These are phyloP conservation scores for Balanococcus diminutus DNA, from an alignment of 2,888 invertebrate genomes.

Conservation along the genomic window DNA sequence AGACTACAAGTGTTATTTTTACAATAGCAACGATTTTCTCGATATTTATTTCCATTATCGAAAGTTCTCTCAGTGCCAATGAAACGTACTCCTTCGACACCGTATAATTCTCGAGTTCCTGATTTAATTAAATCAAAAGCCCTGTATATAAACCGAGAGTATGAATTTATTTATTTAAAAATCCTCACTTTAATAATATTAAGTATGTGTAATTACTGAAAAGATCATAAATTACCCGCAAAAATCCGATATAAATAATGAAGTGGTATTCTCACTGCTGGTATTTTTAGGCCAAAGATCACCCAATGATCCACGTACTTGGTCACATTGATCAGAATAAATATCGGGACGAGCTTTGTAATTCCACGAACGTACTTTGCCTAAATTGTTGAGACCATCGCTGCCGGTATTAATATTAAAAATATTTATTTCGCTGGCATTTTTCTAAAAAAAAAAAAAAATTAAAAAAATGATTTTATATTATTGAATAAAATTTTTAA, in stretches of 20 bases:
- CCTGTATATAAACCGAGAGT: too few relatives aligned
- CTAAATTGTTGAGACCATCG: slow-evolving; percentile 69
- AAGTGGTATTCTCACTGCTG: slow-evolving; percentile 65
- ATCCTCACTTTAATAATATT: too few relatives aligned
- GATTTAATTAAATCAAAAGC: neutral
- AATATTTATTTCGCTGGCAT: slow-evolving; percentile 72
- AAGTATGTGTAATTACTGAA: too few relatives aligned
- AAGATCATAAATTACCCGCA: slow-evolving; percentile 69
- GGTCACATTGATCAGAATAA: slow-evolving; percentile 70
- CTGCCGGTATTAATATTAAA: slow-evolving; percentile 79
- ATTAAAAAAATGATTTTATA: neutral
- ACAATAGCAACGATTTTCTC: slow-evolving; percentile 73
- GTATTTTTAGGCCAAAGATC: slow-evolving; percentile 78
- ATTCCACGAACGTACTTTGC: slow-evolving; percentile 76
- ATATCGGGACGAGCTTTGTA: slow-evolving; percentile 66
- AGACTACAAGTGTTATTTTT: slow-evolving; percentile 58
- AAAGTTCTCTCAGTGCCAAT: slow-evolving; percentile 70
- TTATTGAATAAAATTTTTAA: neutral
- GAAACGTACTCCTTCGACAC: slow-evolving; percentile 66
- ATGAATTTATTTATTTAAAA: too few relatives aligned
- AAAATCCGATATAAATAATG: slow-evolving; percentile 77
- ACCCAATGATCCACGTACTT: slow-evolving; percentile 75
- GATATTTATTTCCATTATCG: slow-evolving; percentile 72
- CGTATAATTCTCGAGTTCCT: slow-evolving; percentile 60
- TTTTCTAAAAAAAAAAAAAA: slow-evolving; percentile 68